Evolutionary conservation across 1,140 invertebrate species (phyloP).

Genomic region (Agrilus planipennis): DNA sequence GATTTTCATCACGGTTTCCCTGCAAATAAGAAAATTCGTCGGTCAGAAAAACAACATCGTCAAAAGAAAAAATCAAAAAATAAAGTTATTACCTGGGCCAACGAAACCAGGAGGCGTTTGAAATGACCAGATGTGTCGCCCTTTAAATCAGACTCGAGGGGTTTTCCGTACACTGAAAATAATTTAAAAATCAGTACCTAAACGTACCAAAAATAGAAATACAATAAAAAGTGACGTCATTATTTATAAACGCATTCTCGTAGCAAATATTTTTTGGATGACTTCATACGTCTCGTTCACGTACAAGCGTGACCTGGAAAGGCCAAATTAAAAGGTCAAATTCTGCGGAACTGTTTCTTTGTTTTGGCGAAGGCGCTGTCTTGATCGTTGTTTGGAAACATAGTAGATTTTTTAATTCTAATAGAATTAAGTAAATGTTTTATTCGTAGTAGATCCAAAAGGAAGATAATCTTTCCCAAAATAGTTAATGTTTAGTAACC

Average conservation of each 20-base stretch:
- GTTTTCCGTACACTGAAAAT: constrained; percentile 65
- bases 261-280: background rate
- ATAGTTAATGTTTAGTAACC: too few species aligned
- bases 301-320: background rate
- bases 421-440: too few species aligned
- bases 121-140: constrained; percentile 89
- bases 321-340: too few species aligned
- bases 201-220: too few species aligned
- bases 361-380: too few species aligned
- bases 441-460: too few species aligned
- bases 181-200: too few species aligned
- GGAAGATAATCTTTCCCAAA: too few species aligned
- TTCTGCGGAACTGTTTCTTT: too few species aligned
- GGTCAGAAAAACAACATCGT: background rate
- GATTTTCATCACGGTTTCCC: constrained; percentile 70
- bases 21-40: constrained; percentile 7
- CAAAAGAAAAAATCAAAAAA: background rate
- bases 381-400: too few species aligned
- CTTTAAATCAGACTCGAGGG: constrained; percentile 77
- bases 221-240: too few species aligned
- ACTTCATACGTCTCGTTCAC: background rate
- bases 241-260: background rate
- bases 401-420: too few species aligned
- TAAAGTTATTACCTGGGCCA: constrained; percentile 44
- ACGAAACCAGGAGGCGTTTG: constrained; percentile 75